Evolutionary conservation across 2,113 vertebrate species (phyloP).

Genomic region (Tyrannus savana): DNA sequence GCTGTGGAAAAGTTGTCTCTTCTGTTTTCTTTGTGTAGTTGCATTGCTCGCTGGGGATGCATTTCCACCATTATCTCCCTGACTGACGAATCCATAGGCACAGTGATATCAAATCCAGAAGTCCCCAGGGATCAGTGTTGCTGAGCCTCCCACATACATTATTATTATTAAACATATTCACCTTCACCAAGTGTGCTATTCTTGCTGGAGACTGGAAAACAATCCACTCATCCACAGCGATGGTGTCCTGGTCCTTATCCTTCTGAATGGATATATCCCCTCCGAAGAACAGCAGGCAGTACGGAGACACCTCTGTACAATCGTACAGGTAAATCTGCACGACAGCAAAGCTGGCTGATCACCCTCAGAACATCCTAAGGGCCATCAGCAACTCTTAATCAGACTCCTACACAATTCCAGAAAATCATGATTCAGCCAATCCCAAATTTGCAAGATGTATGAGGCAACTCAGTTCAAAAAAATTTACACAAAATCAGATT

Average conservation of each 20-base stretch:
- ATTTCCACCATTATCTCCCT: background rate
- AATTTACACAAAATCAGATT: background rate
- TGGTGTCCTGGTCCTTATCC: slow-evolving; percentile 92
- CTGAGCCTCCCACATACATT: background rate
- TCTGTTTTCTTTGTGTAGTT: background rate
- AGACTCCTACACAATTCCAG: background rate
- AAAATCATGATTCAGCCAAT: background rate
- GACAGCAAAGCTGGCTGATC: background rate
- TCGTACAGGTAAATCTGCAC: slow-evolving; percentile 96
- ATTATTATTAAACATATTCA: slow-evolving; percentile 26
- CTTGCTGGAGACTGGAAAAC: slow-evolving; percentile 93
- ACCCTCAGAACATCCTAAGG: background rate
- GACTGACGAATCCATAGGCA: accelerated
- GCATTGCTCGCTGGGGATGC: background rate
- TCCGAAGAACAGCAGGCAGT: slow-evolving; percentile 95
- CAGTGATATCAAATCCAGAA: background rate
- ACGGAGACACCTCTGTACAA: slow-evolving; percentile 97
- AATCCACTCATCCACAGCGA: slow-evolving; percentile 96
- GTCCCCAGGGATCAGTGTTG: background rate
- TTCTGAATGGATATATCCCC: slow-evolving; percentile 97
- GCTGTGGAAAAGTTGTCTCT: background rate
- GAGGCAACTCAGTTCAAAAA: background rate
- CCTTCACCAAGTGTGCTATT: slow-evolving; percentile 95
- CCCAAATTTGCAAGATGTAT: background rate
- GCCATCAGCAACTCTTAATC: background rate